Evolutionary conservation across 1,140 invertebrate genomes (phyloP), one percentile per base, ranked within the genome.

Genomic region (honey bee (Apis mellifera)): DNA sequence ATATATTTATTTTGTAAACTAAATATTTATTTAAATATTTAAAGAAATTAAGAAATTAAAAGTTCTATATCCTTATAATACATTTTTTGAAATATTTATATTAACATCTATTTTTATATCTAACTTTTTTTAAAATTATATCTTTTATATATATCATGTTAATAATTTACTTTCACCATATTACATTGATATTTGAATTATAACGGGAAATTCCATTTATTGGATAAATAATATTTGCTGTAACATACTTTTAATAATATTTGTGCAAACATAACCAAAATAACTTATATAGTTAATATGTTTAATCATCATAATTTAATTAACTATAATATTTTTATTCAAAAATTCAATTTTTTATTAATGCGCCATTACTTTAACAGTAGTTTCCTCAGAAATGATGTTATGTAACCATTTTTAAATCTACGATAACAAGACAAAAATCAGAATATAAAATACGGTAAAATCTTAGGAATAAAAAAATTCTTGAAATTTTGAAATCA

Each of bases 401-500:
- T 82, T 82, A 76, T 55, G 55, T 73, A 76, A 82, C 26, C 32
- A 8, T 17, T 8, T 1, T 55, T 7, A 68, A 32, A 66, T n/a
- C 8, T 59, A 23, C 17, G 57, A 23, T 57, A 32, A 12, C 21
- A 59, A 68, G 23, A 52, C 21, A 48, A 26, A 59, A 42, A 57
- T 68, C 19, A 26, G 23, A 54, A 9, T 54, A 11, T 52, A 57
- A 62, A 78, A 2, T 54, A 23, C 15, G 17, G 26, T 42, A 13
- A 32, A 21, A n/a, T 26, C 12, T 17, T 19, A 23, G 3, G 48
- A 59, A 54, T 11, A 7, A 68, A 66, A 42, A 3, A 12, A 17
- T 3, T 9, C 13, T 13, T 17, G 7, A 5, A 48, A 50, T 78
- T 26, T n/a, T n/a, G n/a, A n/a, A n/a, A n/a, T n/a, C n/a, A n/a